Base-by-base conservation (phyloP, 2,797 vertebrate genomes). In the Parambassis ranga region DNA sequence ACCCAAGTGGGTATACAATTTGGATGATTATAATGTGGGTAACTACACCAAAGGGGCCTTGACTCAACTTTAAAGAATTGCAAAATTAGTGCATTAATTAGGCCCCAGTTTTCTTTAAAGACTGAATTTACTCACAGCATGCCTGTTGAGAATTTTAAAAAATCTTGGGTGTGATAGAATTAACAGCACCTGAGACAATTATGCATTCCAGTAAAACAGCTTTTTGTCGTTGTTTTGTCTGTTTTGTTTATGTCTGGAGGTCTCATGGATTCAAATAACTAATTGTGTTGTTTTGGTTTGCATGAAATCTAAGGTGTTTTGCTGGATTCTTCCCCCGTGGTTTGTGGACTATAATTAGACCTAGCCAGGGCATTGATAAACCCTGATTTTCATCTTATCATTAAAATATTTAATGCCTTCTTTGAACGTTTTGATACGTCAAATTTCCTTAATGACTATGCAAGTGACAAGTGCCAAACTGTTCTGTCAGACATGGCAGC, bases 391-490 rank as follows among this genome's bases (percentile, higher is more conserved):
- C 13, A n/a, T 8, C 10, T 24, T 14, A 30, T 24, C 39, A 57
- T 49, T 48, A 38, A 10, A 50, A 47, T 31, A 37, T 39, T 18
- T 6, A n/a, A 19, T 35, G 27, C 11, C 59, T 32, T 66, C 3
- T 39, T 60, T 26, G 14, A 41, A 57, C 11, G 19, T 37, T 51
- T 70, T 48, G 44, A 42, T 38, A 49, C 36, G 42, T 37, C 24
- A 27, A 39, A 53, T 15, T 63, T 33, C 24, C 57, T 47, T 24
- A n/a, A 15, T 26, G 24, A 67, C 57, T 73, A 71, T 84, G 65
- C 76, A 78, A 79, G 74, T 33, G 27, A 47, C 37, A 59, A 23
- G 35, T 44, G 48, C 16, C 0, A 10, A 37, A 24, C 27, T 33
- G 37, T 31, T 65, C 26, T 62, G 28, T 37, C n/a, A 65, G 30